Conservation (phyloP, 2,888 invertebrate genomes). For the Poecilus cupreus region DNA sequence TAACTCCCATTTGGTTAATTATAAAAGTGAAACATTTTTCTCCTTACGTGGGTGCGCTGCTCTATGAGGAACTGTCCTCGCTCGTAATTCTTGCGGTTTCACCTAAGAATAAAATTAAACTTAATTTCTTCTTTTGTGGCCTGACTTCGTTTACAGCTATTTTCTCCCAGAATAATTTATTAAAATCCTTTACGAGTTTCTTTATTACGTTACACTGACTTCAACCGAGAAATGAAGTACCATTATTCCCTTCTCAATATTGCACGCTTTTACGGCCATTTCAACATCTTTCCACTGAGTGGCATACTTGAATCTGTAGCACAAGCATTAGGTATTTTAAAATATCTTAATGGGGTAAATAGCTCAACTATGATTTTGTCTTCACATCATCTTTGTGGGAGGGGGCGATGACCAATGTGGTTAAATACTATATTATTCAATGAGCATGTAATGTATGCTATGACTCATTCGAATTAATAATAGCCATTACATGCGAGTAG, state of each 20-base stretch:
- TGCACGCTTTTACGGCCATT: not conserved
- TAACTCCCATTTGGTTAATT: slow-evolving; percentile 54
- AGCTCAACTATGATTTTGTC: no score
- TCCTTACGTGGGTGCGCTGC: slow-evolving; percentile 3
- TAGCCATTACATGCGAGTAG: no score
- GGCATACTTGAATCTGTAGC: no score
- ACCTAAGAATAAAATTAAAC: slow-evolving; percentile 45
- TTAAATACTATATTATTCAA: no score
- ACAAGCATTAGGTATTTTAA: no score
- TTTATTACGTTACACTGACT: slow-evolving; percentile 1
- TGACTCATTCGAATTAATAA: no score
- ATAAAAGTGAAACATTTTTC: slow-evolving; percentile 55
- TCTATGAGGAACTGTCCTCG: slow-evolving; percentile 40
- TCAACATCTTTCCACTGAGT: no score
- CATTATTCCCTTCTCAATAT: not conserved
- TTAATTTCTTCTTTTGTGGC: slow-evolving; percentile 24
- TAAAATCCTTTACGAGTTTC: slow-evolving; percentile 3
- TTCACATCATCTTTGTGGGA: no score
- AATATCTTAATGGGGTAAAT: no score
- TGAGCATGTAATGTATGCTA: no score
- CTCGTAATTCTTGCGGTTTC: not conserved
- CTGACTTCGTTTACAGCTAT: slow-evolving; percentile 16
- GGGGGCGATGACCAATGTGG: no score
- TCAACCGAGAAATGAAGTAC: not conserved
- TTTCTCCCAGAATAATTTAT: not conserved